Evolutionary conservation across 2,888 invertebrate genomes (phyloP).

Genomic region (Petrolisthes manimaculis): DNA sequence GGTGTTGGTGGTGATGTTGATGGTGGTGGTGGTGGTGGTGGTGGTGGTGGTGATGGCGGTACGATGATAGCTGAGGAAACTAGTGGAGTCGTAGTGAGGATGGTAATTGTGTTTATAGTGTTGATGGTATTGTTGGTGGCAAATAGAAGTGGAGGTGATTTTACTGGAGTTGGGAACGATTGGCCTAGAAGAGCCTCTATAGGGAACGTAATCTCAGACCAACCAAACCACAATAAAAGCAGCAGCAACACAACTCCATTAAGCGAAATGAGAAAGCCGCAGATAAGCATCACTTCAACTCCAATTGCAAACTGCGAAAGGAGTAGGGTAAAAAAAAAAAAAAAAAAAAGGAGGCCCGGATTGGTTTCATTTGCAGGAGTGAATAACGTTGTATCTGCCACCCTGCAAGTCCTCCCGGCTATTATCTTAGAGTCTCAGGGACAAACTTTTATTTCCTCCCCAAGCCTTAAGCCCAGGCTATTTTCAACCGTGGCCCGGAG

Average conservation of each 20-base stretch:
- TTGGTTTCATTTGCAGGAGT: slow-evolving; percentile 46
- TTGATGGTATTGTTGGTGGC: too few species aligned
- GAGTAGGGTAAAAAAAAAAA: neutral
- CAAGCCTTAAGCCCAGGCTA: neutral
- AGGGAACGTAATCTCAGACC: neutral
- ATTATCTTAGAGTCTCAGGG: slow-evolving; percentile 34
- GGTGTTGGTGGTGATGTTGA: too few species aligned
- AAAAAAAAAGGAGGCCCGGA: slow-evolving; percentile 1
- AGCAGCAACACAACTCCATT: neutral
- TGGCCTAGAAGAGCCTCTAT: too few species aligned
- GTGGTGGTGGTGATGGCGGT: too few species aligned
- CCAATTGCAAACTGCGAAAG: neutral
- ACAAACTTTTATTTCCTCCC: slow-evolving; percentile 36
- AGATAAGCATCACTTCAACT: neutral
- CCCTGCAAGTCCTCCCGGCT: slow-evolving; percentile 32
- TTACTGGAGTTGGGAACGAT: too few species aligned
- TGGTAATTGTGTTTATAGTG: too few species aligned
- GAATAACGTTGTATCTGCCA: slow-evolving; percentile 45
- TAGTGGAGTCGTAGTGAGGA: too few species aligned
- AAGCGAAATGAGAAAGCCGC: neutral
- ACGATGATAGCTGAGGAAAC: too few species aligned
- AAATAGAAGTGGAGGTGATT: too few species aligned
- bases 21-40: too few species aligned
- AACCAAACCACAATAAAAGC: neutral
- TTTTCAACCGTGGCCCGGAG: slow-evolving; percentile 16